These are phyloP conservation scores for Acrobeloides nanus DNA, from an alignment of 2,888 invertebrate genomes.

Conservation along the genomic window DNA sequence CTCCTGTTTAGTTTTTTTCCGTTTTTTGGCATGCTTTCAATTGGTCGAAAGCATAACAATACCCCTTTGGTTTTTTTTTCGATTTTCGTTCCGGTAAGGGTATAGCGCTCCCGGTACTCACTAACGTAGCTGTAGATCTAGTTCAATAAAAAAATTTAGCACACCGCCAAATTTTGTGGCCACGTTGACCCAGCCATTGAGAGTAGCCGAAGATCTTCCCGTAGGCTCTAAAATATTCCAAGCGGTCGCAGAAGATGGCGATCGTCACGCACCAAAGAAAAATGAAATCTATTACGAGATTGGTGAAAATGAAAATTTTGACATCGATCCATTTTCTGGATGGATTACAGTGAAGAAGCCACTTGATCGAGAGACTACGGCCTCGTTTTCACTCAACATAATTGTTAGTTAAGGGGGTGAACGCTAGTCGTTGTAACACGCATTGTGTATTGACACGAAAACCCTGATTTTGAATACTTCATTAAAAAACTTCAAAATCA, in stretches of 20 bases:
- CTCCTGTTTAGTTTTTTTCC: no score
- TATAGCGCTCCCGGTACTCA: slow-evolving; percentile 9
- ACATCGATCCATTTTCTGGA: slow-evolving; percentile 12
- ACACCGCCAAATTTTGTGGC: slow-evolving; percentile 13
- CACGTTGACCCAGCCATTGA: background rate
- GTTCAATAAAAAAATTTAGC: slow-evolving; percentile 10
- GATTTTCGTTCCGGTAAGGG: no score
- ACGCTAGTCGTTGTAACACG: no score
- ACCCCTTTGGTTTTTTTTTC: no score
- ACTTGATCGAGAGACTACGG: slow-evolving; percentile 3
- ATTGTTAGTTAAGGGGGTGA: no score
- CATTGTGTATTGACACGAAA: no score
- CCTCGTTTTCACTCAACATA: no score
- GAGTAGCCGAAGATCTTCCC: slow-evolving; percentile 11
- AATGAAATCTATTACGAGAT: slow-evolving; percentile 9
- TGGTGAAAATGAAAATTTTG: slow-evolving; percentile 6
- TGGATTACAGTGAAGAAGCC: slow-evolving; percentile 2
- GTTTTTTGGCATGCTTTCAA: no score
- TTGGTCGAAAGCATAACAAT: no score
- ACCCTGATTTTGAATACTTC: no score
- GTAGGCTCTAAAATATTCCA: slow-evolving; percentile 10
- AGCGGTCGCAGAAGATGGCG: slow-evolving; percentile 13
- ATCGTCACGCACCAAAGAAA: slow-evolving; percentile 6
- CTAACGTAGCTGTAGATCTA: no score
- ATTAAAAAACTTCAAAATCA: no score